Evolutionary conservation across 1,140 invertebrate species (phyloP).

Genomic region (Papilio polyxenes): DNA sequence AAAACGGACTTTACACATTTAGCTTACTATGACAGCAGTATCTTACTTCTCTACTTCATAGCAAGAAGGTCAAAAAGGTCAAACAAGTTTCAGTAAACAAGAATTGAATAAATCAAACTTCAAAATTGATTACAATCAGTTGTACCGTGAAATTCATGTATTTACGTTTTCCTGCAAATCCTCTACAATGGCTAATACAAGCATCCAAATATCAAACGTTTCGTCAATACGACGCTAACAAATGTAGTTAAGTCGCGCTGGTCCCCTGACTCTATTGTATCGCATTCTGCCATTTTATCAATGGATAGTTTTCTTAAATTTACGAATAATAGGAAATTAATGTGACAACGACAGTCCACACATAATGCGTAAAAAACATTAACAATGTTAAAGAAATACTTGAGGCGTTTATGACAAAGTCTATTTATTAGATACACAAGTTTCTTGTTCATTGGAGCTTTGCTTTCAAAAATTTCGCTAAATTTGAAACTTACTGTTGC

Average conservation of each 20-base stretch:
- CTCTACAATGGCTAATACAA: slow-evolving; percentile 16
- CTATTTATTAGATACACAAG: no score
- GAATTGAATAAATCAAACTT: neutral
- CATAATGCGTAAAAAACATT: no score
- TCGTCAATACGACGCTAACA: slow-evolving; percentile 19
- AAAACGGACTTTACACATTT: no score
- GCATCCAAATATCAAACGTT: slow-evolving; percentile 27
- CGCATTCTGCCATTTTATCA: slow-evolving; percentile 14
- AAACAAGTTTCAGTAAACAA: neutral
- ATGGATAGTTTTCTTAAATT: neutral
- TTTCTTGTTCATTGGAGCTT: no score
- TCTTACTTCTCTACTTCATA: no score
- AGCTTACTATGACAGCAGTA: no score
- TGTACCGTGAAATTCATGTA: neutral
- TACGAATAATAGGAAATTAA: neutral
- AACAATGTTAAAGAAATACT: no score
- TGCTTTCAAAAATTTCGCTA: no score
- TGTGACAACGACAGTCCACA: no score
- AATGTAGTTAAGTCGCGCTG: neutral
- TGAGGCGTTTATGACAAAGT: no score
- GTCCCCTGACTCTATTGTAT: neutral
- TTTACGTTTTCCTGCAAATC: neutral
- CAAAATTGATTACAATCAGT: neutral
- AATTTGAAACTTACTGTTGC: no score
- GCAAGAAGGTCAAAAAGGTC: neutral